Conservation (phyloP, 23 tunicate genomes). For the Phallusia fumigata region DNA sequence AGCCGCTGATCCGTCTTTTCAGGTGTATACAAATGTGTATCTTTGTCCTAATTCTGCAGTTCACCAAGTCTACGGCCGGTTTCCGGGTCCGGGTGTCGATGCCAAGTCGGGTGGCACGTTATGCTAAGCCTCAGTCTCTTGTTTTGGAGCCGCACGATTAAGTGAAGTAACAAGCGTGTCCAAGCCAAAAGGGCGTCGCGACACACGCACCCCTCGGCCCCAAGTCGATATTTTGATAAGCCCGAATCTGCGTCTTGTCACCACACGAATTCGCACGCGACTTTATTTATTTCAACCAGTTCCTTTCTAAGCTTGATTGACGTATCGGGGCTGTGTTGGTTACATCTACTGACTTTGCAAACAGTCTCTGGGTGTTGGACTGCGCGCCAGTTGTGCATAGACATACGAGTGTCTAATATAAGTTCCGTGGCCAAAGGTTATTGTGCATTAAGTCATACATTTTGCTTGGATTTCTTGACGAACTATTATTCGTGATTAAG, state of each 20-base stretch:
- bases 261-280: conserved; percentile 11
- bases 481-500: too few species aligned
- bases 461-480: too few species aligned
- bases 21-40: too few species aligned
- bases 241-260: not conserved
- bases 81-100: not conserved
- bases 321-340: not conserved
- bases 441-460: too few species aligned
- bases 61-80: not conserved
- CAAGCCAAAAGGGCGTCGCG: not conserved
- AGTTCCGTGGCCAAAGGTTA: too few species aligned
- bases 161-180: conserved; percentile 7
- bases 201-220: not conserved
- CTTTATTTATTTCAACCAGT: not conserved
- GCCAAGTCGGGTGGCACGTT: not conserved
- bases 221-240: conserved; percentile 2
- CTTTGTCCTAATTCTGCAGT: not conserved
- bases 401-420: too few species aligned
- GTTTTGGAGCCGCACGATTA: conserved; percentile 6
- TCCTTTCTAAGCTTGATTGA: not conserved
- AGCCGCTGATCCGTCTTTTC: too few species aligned
- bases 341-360: not conserved
- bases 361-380: too few species aligned
- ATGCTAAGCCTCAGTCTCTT: not conserved
- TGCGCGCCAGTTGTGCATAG: too few species aligned